Conservation (phyloP, 1,140 invertebrate genomes). For the Eulimnadia texana region DNA sequence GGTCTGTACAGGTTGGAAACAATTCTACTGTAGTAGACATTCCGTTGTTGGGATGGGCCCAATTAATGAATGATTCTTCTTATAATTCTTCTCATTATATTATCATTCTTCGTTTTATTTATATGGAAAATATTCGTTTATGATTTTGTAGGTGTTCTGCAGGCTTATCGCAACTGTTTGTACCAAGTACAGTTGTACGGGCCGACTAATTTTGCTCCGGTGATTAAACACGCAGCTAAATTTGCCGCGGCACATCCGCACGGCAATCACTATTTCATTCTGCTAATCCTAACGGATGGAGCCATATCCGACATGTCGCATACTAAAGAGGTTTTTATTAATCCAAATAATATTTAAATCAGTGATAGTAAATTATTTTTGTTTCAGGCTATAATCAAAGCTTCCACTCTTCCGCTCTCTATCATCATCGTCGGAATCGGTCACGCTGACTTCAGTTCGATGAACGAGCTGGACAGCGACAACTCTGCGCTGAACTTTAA, state of each 20-base stretch:
- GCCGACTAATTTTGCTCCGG: constrained; percentile 48
- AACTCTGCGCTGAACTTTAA: constrained; percentile 33
- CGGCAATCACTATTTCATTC: constrained; percentile 43
- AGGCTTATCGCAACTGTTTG: constrained; percentile 30
- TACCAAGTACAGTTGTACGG: constrained; percentile 43
- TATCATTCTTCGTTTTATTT: background rate
- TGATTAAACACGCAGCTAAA: constrained; percentile 40
- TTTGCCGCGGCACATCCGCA: constrained; percentile 30
- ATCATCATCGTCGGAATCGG: constrained; percentile 45
- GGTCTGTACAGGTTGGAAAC: no score
- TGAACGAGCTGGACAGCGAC: constrained; percentile 44
- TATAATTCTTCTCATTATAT: background rate
- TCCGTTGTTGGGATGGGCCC: no score
- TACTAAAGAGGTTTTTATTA: constrained; percentile 8
- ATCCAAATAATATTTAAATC: no score
- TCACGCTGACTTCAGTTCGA: constrained; percentile 40
- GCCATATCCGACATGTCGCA: constrained; percentile 3
- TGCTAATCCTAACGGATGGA: constrained; percentile 51
- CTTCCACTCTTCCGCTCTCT: constrained; percentile 40
- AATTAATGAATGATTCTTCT: background rate
- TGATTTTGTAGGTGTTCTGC: constrained; percentile 20
- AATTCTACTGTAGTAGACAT: no score
- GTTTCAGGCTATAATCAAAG: constrained; percentile 33
- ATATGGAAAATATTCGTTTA: background rate
- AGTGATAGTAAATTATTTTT: background rate